Evolutionary conservation across 2,888 invertebrate genomes (phyloP).

Genomic region (Macrosoma leucophasiata): DNA sequence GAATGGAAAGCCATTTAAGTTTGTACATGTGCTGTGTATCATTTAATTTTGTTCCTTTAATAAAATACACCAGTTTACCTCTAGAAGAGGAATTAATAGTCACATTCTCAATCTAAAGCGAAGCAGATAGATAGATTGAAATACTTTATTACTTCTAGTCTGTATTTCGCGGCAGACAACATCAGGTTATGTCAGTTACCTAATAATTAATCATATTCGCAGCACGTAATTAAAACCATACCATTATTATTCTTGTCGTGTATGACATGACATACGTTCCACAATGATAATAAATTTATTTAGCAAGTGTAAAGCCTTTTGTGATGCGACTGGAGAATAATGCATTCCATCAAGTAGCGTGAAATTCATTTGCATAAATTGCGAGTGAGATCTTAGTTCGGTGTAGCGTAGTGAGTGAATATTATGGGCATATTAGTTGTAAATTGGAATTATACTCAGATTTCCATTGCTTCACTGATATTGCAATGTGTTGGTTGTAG

Average conservation of each 20-base stretch:
- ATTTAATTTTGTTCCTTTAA: neutral
- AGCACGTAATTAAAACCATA: neutral
- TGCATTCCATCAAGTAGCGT: conserved; percentile 43
- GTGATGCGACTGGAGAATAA: conserved; percentile 32
- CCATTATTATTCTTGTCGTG: conserved; percentile 17
- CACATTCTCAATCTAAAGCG: neutral
- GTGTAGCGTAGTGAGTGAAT: conserved; percentile 27
- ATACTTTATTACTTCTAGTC: neutral
- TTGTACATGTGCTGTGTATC: neutral
- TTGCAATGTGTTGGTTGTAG: too few relatives aligned
- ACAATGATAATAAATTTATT: conserved; percentile 35
- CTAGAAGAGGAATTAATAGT: too few relatives aligned
- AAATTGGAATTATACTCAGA: conserved; percentile 27
- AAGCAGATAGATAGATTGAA: neutral
- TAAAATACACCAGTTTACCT: too few relatives aligned
- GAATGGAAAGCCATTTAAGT: neutral
- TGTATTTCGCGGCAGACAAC: neutral
- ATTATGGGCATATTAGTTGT: conserved; percentile 28
- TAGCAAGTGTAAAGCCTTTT: conserved; percentile 30
- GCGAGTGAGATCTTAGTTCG: conserved; percentile 35
- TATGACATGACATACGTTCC: conserved; percentile 20
- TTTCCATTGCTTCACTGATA: conserved; percentile 6
- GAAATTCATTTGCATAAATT: conserved; percentile 51
- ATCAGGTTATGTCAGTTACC: neutral
- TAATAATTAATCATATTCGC: neutral